These are phyloP conservation scores for Rhizoglyphus robini DNA, from an alignment of 1,140 invertebrate species.

Conservation along the genomic window DNA sequence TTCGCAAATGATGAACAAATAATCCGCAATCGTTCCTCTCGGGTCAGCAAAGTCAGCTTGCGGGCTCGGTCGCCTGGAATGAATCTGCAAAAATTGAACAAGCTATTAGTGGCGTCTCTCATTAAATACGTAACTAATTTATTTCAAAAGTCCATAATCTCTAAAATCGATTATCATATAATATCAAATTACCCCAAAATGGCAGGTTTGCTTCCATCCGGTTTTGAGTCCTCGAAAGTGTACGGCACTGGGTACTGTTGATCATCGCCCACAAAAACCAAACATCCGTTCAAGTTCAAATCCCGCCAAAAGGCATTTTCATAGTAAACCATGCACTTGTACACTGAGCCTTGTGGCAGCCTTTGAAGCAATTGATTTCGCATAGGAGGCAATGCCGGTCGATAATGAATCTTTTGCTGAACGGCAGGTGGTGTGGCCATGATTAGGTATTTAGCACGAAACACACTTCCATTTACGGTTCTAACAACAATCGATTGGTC, in stretches of 20 bases:
- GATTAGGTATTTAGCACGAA: slow-evolving; percentile 31
- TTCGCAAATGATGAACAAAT: slow-evolving; percentile 24
- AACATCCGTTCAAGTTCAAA: slow-evolving; percentile 26
- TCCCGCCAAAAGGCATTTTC: slow-evolving; percentile 33
- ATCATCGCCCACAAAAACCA: slow-evolving; percentile 16
- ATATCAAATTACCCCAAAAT: slow-evolving; percentile 28
- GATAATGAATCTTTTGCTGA: slow-evolving; percentile 33
- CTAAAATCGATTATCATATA: too few relatives aligned
- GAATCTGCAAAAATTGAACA: slow-evolving; percentile 18
- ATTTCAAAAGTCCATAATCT: too few relatives aligned
- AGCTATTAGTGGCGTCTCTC: too few relatives aligned
- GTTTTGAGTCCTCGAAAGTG: slow-evolving; percentile 32
- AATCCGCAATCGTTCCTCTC: slow-evolving; percentile 23
- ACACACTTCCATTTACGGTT: slow-evolving; percentile 25
- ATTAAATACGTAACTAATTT: too few relatives aligned
- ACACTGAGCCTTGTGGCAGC: slow-evolving; percentile 30
- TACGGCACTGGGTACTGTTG: slow-evolving; percentile 23
- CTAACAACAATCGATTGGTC: slow-evolving; percentile 24
- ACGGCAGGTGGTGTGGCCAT: slow-evolving; percentile 31
- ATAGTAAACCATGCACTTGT: slow-evolving; percentile 35
- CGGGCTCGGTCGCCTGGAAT: slow-evolving; percentile 23
- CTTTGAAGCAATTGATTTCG: slow-evolving; percentile 33
- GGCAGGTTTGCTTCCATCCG: slow-evolving; percentile 32
- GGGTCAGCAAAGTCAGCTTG: slow-evolving; percentile 13
- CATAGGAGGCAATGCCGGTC: slow-evolving; percentile 30